Evolutionary conservation across 2,113 vertebrate genomes (phyloP).

Genomic region (Dromas ardeola): DNA sequence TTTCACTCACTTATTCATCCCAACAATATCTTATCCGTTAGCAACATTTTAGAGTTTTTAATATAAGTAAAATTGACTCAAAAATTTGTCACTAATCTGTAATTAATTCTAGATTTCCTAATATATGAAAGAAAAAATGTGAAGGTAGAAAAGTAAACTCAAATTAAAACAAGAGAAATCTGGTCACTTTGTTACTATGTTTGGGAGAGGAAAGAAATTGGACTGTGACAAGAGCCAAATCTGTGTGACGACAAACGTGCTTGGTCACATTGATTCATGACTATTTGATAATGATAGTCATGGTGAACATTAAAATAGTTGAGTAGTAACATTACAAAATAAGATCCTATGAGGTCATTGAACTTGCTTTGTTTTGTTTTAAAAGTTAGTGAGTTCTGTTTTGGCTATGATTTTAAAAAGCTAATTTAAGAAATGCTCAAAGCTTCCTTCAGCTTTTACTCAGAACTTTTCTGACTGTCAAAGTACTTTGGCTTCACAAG

Average conservation of each 20-base stretch:
- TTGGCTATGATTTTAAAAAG: neutral
- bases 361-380: neutral
- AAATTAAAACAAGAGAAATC: neutral
- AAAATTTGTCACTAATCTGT: neutral
- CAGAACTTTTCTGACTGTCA: constrained; percentile 12
- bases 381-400: neutral
- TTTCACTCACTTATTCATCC: neutral
- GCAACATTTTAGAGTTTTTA: neutral
- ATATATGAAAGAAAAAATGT: neutral
- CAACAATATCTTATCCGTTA: neutral
- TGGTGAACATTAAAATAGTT: neutral
- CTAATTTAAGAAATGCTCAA: constrained; percentile 5
- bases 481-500: constrained; percentile 5
- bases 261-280: neutral
- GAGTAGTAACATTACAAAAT: neutral
- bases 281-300: neutral
- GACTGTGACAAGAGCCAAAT: neutral
- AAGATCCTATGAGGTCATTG: neutral
- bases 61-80: neutral
- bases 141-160: neutral
- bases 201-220: neutral
- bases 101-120: neutral
- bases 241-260: neutral
- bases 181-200: neutral
- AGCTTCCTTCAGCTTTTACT: neutral